Percentiles rank a stretch among this genome's conserved stretches.
Conservation (phyloP, 1,140 invertebrate genomes). For the Aphidius gifuensis region DNA sequence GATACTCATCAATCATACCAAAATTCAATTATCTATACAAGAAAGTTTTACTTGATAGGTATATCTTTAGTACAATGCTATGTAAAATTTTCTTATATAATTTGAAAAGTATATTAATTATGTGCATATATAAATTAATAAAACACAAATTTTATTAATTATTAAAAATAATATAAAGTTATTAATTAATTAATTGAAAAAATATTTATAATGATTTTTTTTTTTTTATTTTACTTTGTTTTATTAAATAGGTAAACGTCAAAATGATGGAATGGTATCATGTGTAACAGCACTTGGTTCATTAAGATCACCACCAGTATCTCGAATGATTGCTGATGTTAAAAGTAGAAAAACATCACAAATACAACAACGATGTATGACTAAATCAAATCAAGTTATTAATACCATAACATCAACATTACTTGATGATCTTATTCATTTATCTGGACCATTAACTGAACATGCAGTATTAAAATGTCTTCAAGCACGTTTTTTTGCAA, state of each 20-base stretch:
- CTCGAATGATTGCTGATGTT: conserved; percentile 45
- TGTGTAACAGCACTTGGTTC: conserved; percentile 49
- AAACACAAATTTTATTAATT: no score
- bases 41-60: no score
- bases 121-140: no score
- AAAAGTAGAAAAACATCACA: conserved; percentile 41
- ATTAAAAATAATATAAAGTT: no score
- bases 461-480: conserved; percentile 88
- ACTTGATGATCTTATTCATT: conserved; percentile 86
- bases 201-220: no score
- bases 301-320: conserved; percentile 45
- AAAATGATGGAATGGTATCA: conserved; percentile 48
- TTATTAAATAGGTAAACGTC: conserved; percentile 31
- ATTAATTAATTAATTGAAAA: no score
- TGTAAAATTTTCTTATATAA: no score
- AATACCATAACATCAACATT: conserved; percentile 42
- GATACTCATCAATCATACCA: no score
- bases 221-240: background rate
- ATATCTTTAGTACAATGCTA: no score
- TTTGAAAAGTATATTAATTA: no score
- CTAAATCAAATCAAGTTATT: conserved; percentile 24
- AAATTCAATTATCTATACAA: no score
- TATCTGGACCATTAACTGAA: conserved; percentile 87
- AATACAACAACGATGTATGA: conserved; percentile 42
- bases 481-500: conserved; percentile 80